phyloP scores from a whole-genome alignment of 2,888 invertebrate species.

The Omphaloscelis lunosa region DNA sequence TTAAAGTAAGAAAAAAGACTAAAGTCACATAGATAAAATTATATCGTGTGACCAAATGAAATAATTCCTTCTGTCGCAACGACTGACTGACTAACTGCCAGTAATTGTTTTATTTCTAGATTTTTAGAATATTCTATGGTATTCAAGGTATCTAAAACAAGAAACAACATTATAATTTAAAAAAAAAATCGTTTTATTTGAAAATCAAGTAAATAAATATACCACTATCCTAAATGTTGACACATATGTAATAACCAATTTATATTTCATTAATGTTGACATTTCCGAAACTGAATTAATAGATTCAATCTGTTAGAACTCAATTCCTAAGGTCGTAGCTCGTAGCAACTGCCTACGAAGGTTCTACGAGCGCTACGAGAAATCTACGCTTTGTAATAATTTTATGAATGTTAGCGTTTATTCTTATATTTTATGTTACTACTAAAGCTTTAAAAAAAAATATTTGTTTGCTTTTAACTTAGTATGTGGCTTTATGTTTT shows the following conservation, averaged over 20 bases:
- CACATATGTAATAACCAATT: conserved; percentile 16
- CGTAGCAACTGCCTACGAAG: conserved; percentile 52
- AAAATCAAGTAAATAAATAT: neutral
- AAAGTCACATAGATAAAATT: neutral
- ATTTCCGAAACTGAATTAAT: conserved; percentile 33
- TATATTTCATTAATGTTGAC: conserved; percentile 6
- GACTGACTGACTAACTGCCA: neutral
- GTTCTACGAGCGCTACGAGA: conserved; percentile 56
- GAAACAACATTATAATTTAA: neutral
- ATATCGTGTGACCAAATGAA: conserved; percentile 20
- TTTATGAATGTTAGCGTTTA: conserved; percentile 11
- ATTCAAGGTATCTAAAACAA: neutral
- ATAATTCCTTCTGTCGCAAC: neutral
- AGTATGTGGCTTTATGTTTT: neutral
- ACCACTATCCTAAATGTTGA: neutral
- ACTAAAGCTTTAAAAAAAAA: neutral
- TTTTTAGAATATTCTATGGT: neutral
- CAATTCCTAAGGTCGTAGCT: conserved; percentile 24
- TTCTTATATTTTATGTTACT: conserved; percentile 5
- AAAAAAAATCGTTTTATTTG: neutral
- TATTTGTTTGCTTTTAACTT: conserved; percentile 2
- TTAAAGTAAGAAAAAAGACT: neutral
- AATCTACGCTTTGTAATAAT: conserved; percentile 41
- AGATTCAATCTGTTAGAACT: conserved; percentile 24
- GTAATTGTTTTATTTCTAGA: neutral